Conservation (phyloP, 1,140 invertebrate species). For the Drosophila nannoptera region DNA sequence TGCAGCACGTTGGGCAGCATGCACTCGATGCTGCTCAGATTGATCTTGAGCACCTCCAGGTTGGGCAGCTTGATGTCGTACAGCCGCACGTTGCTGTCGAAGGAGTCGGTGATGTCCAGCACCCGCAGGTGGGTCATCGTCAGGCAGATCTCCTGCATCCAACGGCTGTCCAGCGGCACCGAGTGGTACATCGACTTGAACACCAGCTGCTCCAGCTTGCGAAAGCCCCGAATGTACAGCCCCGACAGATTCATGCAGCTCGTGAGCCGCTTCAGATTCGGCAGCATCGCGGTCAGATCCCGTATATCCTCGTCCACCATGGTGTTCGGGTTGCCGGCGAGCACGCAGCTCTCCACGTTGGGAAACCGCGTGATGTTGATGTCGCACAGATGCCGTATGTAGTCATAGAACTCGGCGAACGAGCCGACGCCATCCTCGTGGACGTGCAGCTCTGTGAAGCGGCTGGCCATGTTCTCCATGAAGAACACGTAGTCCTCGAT, state of each 20-base stretch:
- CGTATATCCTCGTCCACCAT: constrained; percentile 58
- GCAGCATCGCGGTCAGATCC: constrained; percentile 51
- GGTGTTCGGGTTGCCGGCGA: constrained; percentile 48
- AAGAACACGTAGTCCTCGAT: constrained; percentile 69
- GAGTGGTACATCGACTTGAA: constrained; percentile 67
- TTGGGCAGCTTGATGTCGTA: constrained; percentile 60
- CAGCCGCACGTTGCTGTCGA: constrained; percentile 52
- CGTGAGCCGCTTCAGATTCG: constrained; percentile 55
- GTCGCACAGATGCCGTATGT: constrained; percentile 59
- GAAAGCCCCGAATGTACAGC: constrained; percentile 43
- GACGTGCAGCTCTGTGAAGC: constrained; percentile 59
- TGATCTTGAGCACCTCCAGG: constrained; percentile 63
- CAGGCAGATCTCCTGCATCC: constrained; percentile 60
- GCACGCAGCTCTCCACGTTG: constrained; percentile 50
- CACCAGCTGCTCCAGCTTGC: constrained; percentile 54
- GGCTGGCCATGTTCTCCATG: constrained; percentile 57
- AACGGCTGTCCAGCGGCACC: constrained; percentile 54
- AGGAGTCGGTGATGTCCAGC: constrained; percentile 61
- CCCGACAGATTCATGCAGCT: constrained; percentile 67
- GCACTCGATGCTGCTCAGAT: constrained; percentile 55
- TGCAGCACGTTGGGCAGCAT: constrained; percentile 56
- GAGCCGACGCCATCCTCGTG: constrained; percentile 56
- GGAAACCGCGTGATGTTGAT: constrained; percentile 49
- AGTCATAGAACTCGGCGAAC: constrained; percentile 63
- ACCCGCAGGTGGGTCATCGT: constrained; percentile 46